Percentiles rank a stretch among this genome's conserved stretches.
These are phyloP conservation scores for Salminus brasiliensis DNA, from an alignment of 2,113 vertebrate genomes.

Conservation along the genomic window DNA sequence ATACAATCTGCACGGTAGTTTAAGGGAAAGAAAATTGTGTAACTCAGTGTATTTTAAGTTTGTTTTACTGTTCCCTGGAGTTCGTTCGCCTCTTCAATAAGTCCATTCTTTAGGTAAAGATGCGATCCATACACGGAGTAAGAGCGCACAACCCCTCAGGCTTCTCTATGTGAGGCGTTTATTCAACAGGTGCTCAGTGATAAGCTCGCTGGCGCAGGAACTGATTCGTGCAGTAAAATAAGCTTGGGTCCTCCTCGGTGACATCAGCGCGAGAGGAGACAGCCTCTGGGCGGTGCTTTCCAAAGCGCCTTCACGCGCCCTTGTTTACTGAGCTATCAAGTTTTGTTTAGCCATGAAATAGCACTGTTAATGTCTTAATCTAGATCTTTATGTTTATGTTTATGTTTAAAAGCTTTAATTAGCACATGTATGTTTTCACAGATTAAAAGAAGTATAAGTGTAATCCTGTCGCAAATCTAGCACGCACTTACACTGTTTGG, in stretches of 20 bases:
- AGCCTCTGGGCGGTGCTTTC: conserved; percentile 4
- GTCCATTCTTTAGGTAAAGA: background rate
- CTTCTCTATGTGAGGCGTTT: background rate
- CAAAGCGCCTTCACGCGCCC: background rate
- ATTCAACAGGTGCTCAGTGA: conserved; percentile 26
- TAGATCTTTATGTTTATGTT: background rate
- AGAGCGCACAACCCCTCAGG: background rate
- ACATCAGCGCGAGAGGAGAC: background rate
- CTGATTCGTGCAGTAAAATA: conserved; percentile 2
- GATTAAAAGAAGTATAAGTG: no score
- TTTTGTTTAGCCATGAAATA: background rate
- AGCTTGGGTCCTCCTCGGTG: conserved; percentile 1
- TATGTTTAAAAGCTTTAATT: background rate
- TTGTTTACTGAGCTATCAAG: background rate
- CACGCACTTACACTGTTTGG: no score
- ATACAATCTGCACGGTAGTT: background rate
- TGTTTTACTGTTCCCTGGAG: background rate
- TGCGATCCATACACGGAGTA: background rate
- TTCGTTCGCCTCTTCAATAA: background rate
- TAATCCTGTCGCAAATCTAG: no score
- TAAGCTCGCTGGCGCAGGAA: background rate
- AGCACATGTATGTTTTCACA: background rate
- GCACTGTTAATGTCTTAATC: background rate
- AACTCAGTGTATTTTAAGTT: background rate
- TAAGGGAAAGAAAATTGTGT: background rate